These are phyloP conservation scores for Oeneis ivallda DNA, from an alignment of 2,888 invertebrate species.

Conservation along the genomic window DNA sequence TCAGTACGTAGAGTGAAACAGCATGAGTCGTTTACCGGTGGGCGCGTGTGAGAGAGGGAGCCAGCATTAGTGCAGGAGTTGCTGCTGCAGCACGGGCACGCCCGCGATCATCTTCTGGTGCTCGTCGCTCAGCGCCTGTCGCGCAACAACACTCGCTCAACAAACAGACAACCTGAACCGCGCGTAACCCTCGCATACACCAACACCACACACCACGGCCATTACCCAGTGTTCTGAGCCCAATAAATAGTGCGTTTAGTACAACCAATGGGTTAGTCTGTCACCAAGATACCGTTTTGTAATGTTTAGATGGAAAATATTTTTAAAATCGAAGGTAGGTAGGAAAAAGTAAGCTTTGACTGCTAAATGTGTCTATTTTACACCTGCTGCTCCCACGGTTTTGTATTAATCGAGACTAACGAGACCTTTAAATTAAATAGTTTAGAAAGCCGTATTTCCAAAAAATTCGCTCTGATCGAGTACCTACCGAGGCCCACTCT, in stretches of 20 bases:
- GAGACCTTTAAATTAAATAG: too few species aligned
- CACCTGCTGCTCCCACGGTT: too few species aligned
- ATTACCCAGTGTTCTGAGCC: too few species aligned
- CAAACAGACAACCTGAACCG: background rate
- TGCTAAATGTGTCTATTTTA: too few species aligned
- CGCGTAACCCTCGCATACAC: background rate
- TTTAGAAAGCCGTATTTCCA: too few species aligned
- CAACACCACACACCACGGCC: background rate
- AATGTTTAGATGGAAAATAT: too few species aligned
- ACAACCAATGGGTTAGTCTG: background rate
- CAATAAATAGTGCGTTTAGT: background rate
- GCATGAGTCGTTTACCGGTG: background rate
- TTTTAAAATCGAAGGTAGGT: too few species aligned
- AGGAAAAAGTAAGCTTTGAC: too few species aligned
- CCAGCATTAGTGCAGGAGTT: constrained; percentile 61
- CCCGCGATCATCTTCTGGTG: constrained; percentile 89
- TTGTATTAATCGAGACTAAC: too few species aligned
- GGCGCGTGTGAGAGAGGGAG: constrained; percentile 18
- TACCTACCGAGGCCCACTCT: too few species aligned
- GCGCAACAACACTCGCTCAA: constrained; percentile 46
- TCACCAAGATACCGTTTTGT: background rate
- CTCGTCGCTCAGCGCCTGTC: constrained; percentile 90
- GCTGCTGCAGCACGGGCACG: constrained; percentile 62
- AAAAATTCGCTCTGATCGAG: too few species aligned
- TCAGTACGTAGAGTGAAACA: background rate